A percentile compares a stretch with the other conserved stretches of the same genome.
Conservation (phyloP, 2,888 invertebrate species). For the Drosophila crucigera region DNA sequence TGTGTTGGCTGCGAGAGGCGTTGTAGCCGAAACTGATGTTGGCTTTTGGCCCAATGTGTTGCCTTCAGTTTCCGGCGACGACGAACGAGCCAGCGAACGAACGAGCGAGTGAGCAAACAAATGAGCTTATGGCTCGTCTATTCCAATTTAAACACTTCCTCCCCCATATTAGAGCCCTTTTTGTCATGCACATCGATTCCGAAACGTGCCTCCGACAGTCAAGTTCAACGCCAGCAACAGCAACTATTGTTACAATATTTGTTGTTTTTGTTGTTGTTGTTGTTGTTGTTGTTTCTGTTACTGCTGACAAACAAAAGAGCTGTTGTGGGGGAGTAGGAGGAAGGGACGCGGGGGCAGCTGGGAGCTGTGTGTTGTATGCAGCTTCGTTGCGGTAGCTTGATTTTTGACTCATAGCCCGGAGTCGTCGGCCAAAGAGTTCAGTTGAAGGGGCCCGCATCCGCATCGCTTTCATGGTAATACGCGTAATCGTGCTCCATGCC, state of each 20-base stretch:
- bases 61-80: constrained; percentile 70
- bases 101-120: constrained; percentile 62
- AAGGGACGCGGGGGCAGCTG: not conserved
- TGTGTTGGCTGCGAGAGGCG: constrained; percentile 16
- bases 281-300: constrained; percentile 28
- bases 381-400: constrained; percentile 77
- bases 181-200: constrained; percentile 78
- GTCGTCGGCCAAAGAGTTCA: constrained; percentile 55
- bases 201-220: constrained; percentile 71
- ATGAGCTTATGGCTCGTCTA: constrained; percentile 64
- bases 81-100: constrained; percentile 1
- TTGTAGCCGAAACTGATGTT: constrained; percentile 31
- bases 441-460: constrained; percentile 70
- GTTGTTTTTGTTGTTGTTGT: constrained; percentile 32
- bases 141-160: constrained; percentile 77
- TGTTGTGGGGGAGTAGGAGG: not conserved
- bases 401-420: constrained; percentile 71
- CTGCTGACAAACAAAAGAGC: constrained; percentile 63
- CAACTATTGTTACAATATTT: constrained; percentile 62
- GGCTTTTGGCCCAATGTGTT: constrained; percentile 54
- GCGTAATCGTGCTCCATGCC: constrained; percentile 47
- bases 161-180: constrained; percentile 75
- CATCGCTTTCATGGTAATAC: constrained; percentile 68
- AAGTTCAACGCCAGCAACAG: constrained; percentile 77
- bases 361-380: constrained; percentile 32